A percentile compares a stretch with the other conserved stretches of the same genome.
phyloP scores from a whole-genome alignment of 92 coral and sea anemone genomes.

The Pocillopora meandrina region DNA sequence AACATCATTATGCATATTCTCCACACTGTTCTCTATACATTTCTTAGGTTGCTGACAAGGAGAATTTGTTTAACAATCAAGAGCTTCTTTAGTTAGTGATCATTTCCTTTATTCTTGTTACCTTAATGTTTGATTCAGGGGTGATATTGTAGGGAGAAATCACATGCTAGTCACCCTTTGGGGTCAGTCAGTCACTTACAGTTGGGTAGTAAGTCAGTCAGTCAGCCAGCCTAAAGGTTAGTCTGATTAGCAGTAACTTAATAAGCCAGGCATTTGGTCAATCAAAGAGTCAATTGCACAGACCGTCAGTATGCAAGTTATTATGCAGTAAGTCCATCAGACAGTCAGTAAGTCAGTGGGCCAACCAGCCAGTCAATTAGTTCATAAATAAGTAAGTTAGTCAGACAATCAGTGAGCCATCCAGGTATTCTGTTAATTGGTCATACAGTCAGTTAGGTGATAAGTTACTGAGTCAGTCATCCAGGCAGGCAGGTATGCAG shows the following conservation, averaged over 20 bases:
- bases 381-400: not conserved
- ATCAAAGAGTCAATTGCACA: not conserved
- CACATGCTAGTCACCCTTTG: too few relatives aligned
- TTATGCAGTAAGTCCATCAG: not conserved
- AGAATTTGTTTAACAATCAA: too few relatives aligned
- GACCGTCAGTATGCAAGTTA: too few relatives aligned
- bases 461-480: not conserved
- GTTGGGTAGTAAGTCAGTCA: not conserved
- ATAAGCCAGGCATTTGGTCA: not conserved
- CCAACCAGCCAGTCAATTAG: not conserved
- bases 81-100: too few relatives aligned
- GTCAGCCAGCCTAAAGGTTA: not conserved
- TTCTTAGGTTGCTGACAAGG: too few relatives aligned
- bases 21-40: too few relatives aligned
- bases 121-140: too few relatives aligned
- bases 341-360: not conserved
- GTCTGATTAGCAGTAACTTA: not conserved
- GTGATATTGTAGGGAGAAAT: too few relatives aligned
- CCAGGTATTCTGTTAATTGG: not conserved
- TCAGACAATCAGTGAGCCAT: not conserved
- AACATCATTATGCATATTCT: too few relatives aligned
- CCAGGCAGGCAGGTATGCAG: too few relatives aligned
- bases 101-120: too few relatives aligned
- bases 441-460: not conserved
- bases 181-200: too few relatives aligned